phyloP scores from a whole-genome alignment of 1,140 invertebrate species.

The Sycobia sp. region DNA sequence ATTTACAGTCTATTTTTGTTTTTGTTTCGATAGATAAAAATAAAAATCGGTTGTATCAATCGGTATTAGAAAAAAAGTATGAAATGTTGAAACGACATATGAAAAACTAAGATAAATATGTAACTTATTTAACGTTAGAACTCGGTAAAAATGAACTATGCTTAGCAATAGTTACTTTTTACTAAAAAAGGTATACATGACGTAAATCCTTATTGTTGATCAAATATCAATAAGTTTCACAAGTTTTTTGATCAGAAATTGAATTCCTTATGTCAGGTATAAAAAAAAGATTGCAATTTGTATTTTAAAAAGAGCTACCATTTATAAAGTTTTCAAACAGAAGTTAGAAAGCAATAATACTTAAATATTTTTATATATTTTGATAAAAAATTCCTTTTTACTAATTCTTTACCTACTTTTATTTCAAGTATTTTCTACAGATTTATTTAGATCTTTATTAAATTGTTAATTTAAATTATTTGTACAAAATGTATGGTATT shows the following conservation, averaged over 20 bases:
- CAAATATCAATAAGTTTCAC: constrained; percentile 1
- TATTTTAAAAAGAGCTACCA: constrained; percentile 14
- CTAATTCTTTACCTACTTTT: too few species aligned
- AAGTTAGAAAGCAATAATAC: too few species aligned
- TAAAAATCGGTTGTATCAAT: constrained; percentile 34
- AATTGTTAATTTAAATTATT: too few species aligned
- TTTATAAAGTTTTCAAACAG: too few species aligned
- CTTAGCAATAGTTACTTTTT: constrained; percentile 1
- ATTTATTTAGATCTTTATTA: too few species aligned
- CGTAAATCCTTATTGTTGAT: constrained; percentile 2
- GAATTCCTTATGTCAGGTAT: background rate
- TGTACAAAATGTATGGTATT: too few species aligned
- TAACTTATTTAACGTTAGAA: constrained; percentile 28
- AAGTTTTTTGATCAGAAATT: constrained; percentile 11
- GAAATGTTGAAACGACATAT: too few species aligned
- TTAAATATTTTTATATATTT: too few species aligned
- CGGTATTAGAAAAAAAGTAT: constrained; percentile 17
- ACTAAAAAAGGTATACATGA: constrained; percentile 3
- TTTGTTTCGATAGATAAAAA: constrained; percentile 20
- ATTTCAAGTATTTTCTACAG: too few species aligned
- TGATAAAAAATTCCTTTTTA: too few species aligned
- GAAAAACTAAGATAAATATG: constrained; percentile 14
- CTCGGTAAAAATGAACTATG: constrained; percentile 10
- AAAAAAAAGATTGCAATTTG: constrained; percentile 4
- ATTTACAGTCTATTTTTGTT: constrained; percentile 10